A percentile compares a stretch with the other conserved stretches of the same genome.
phyloP scores from a whole-genome alignment of 2,888 invertebrate species.

The Ditula angustiorana region DNA sequence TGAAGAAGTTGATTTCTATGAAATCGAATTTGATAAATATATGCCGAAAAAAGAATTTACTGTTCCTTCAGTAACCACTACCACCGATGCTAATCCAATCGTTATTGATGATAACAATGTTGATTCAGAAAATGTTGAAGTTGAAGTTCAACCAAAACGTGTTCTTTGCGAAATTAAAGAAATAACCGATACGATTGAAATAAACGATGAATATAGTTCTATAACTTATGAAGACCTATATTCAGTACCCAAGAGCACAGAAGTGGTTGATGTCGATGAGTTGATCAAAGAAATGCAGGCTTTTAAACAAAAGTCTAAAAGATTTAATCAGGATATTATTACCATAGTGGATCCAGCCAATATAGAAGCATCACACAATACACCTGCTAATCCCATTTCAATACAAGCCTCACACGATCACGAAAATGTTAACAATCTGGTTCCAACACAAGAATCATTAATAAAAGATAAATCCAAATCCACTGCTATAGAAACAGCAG shows the following conservation, averaged over 20 bases:
- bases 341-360: constrained; percentile 42
- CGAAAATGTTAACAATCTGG: too few species aligned
- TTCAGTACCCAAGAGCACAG: constrained; percentile 15
- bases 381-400: neutral
- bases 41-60: constrained; percentile 4
- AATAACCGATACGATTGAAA: neutral
- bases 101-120: constrained; percentile 1
- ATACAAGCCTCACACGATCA: too few species aligned
- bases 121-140: neutral
- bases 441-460: neutral
- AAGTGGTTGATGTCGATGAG: constrained; percentile 58
- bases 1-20: neutral
- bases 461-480: neutral
- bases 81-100: neutral
- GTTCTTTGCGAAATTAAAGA: neutral
- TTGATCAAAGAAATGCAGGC: constrained; percentile 55
- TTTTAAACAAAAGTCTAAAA: constrained; percentile 44
- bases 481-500: neutral
- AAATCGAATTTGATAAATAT: constrained; percentile 17
- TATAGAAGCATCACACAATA: neutral
- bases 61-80: neutral
- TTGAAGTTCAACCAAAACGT: neutral
- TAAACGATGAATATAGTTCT: constrained; percentile 11
- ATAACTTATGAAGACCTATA: neutral
- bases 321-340: constrained; percentile 39